Evolutionary conservation across 2,797 vertebrate species (phyloP), one percentile per base, ranked within the genome.

Genomic region (Sciaenops ocellatus): DNA sequence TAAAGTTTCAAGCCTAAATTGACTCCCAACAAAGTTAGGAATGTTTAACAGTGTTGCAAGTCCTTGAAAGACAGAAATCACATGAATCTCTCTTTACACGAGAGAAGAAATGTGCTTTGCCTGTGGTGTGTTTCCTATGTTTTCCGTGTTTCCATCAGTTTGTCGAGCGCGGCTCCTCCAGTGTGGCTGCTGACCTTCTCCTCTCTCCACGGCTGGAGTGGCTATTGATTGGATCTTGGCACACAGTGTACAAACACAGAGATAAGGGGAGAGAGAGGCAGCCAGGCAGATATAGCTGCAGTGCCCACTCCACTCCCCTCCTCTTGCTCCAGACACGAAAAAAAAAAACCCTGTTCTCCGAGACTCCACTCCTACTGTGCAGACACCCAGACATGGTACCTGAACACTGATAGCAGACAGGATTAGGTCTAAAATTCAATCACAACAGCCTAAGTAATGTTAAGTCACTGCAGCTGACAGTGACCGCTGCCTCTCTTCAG

Each of bases 201-300:
- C 93, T 94, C 94, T 95, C 93, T 94, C 92, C 92, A 91, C 82
- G 91, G 93, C 91, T 92, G 93, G 92, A 94, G 92, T 93, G 91
- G 92, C 93, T 95, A 95, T 95, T 95, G 95, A 95, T 96, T 94
- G 94, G 93, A 96, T 95, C 94, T 95, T 94, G 94, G 94, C 95
- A 95, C 91, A 91, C 85, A 86, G 94, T 95, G 95, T 95, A 95
- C 94, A 96, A 95, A 95, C 94, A 95, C 87, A 79, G 91, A 93
- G 94, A 95, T 95, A 95, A 95, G 89, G 87, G 55, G 72, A 42
- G 87, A 64, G 79, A 75, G 90, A 89, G 87, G 87, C 84, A 88
- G 91, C 89, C 91, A 87, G 87, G 90, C 90, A 92, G 85, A 92
- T 91, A 90, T 83, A 90, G 91, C 91, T 83, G 85, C 91, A 92